Base-by-base conservation (phyloP, 2,888 invertebrate species). In the Biston betularia region DNA sequence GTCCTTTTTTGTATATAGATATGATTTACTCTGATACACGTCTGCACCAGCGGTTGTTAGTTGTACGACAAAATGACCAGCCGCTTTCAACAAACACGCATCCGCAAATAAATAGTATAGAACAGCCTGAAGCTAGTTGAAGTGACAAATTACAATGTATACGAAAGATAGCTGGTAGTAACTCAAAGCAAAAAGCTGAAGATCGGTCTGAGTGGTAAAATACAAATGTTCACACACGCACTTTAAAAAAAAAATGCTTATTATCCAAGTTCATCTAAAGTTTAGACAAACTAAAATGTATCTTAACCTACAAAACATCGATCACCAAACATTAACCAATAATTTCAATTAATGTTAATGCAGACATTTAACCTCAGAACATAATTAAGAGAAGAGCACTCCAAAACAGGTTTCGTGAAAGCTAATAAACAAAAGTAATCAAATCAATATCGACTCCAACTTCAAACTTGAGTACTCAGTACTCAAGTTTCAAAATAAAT, bases 401-500 rank as follows among this genome's bases (percentile, higher is more conserved):
- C 38, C 34, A 24, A 62, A 52, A 50, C 57, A 38, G 45, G 45
- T 38, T 52, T 35, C 45, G 9, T 10, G 46, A 48, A 64, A 61
- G 56, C 56, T 61, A 52, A 66, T 61, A 61, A 66, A 66, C 56
- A 53, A 66, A 55, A 66, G 52, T 61, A 57, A 61, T 66, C 56
- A 57, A 66, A 66, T 66, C 61, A 61, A 66, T 61, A 57, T 61
- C 34, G 52, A 42, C 40, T 44, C 46, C 50, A 61, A 50, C 55
- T 57, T 24, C 34, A n/a, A 67, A 54, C 44, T 63, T 59, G 45
- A 45, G 44, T 53, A 57, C 67, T 60, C 52, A 54, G 55, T 63
- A 48, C 38, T 56, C 61, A 72, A 69, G 66, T 72, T 66, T 52
- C 58, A 53, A 65, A 65, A 71, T 71, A 69, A 71, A 68, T 71